phyloP scores from a whole-genome alignment of 2,888 invertebrate genomes.

The Diplazon laetatorius region DNA sequence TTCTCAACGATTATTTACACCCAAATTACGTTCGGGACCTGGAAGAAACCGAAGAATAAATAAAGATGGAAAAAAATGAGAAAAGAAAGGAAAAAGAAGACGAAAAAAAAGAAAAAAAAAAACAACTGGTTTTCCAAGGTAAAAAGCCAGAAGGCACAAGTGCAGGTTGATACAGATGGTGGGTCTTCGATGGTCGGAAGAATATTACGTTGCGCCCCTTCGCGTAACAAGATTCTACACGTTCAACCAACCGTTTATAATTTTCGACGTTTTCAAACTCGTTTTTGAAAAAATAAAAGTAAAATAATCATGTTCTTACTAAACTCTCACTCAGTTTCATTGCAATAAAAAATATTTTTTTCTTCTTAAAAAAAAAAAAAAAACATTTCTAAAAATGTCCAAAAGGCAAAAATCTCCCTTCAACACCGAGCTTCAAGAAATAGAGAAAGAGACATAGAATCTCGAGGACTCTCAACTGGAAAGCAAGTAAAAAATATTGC shows the following conservation, averaged over 20 bases:
- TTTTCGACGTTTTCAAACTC: slow-evolving; percentile 70
- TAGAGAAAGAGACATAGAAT: slow-evolving; percentile 16
- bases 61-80: not conserved
- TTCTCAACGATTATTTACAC: too few relatives aligned
- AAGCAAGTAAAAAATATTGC: slow-evolving; percentile 6
- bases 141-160: not conserved
- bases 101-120: not conserved
- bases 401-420: too few relatives aligned
- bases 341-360: too few relatives aligned
- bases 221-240: slow-evolving; percentile 66
- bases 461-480: slow-evolving; percentile 13
- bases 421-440: too few relatives aligned
- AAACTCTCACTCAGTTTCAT: too few relatives aligned
- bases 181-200: not conserved
- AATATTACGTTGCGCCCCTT: slow-evolving; percentile 30
- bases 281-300: slow-evolving; percentile 73
- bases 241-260: slow-evolving; percentile 62
- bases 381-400: too few relatives aligned
- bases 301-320: too few relatives aligned
- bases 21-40: too few relatives aligned
- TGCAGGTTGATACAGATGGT: not conserved
- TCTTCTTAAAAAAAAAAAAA: too few relatives aligned
- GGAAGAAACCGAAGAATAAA: too few relatives aligned
- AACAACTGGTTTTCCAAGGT: not conserved
- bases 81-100: too few relatives aligned